Conservation (phyloP, 2,797 vertebrate genomes). For the Eleutherodactylus coqui region DNA sequence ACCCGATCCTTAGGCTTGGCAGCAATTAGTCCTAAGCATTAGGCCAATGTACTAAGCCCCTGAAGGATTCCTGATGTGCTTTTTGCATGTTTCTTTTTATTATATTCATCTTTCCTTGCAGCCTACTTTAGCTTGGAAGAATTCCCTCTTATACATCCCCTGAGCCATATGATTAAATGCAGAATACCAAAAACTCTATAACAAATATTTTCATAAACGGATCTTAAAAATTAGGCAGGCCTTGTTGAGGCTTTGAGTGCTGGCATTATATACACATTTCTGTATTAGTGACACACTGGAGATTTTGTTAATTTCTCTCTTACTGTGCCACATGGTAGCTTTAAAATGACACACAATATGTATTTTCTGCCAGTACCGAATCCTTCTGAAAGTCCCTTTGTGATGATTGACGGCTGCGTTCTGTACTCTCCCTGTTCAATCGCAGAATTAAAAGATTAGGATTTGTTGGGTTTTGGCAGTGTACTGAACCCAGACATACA, state of each 20-base stretch:
- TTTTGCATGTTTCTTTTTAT: slow-evolving; percentile 54
- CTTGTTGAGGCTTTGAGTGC: slow-evolving; percentile 42
- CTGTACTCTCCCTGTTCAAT: slow-evolving; percentile 34
- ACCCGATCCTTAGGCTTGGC: slow-evolving; percentile 30
- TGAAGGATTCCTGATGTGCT: slow-evolving; percentile 38
- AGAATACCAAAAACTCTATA: slow-evolving; percentile 55
- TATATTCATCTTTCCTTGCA: slow-evolving; percentile 41
- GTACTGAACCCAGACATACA: slow-evolving; percentile 42
- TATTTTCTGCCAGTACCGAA: slow-evolving; percentile 40
- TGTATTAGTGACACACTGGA: slow-evolving; percentile 51
- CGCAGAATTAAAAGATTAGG: slow-evolving; percentile 57
- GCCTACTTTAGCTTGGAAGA: slow-evolving; percentile 44
- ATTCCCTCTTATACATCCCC: slow-evolving; percentile 51
- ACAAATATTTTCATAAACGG: slow-evolving; percentile 59
- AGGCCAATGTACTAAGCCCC: slow-evolving; percentile 15
- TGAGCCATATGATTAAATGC: slow-evolving; percentile 57
- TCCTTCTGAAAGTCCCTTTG: slow-evolving; percentile 26
- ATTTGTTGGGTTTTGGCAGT: slow-evolving; percentile 57
- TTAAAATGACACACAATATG: slow-evolving; percentile 52
- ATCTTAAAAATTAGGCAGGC: slow-evolving; percentile 59
- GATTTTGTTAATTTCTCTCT: slow-evolving; percentile 46
- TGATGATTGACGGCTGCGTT: slow-evolving; percentile 39
- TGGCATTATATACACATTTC: slow-evolving; percentile 48
- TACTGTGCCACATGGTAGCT: slow-evolving; percentile 51
- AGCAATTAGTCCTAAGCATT: slow-evolving; percentile 40